Evolutionary conservation across 2,113 vertebrate genomes (phyloP).

Genomic region (Amphiprion percula): DNA sequence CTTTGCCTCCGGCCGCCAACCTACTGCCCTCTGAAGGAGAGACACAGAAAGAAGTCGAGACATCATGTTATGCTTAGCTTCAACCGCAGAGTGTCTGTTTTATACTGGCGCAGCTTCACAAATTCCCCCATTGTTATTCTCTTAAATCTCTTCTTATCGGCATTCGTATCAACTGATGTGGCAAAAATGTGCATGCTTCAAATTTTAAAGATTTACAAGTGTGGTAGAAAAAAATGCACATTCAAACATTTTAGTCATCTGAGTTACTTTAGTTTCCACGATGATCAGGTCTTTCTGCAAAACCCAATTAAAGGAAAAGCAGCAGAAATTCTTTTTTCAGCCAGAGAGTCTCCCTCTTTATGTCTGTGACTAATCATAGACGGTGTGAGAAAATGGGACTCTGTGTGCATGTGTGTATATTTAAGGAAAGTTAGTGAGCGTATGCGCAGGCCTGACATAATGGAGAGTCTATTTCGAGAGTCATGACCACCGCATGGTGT

Average conservation of each 20-base stretch:
- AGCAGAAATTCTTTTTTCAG: slow-evolving; percentile 39
- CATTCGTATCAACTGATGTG: slow-evolving; percentile 39
- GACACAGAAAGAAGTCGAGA: not conserved
- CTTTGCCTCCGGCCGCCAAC: slow-evolving; percentile 95
- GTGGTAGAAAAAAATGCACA: slow-evolving; percentile 50
- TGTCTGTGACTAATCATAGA: slow-evolving; percentile 58
- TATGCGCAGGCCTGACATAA: slow-evolving; percentile 64
- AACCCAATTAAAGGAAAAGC: slow-evolving; percentile 31
- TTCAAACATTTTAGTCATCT: slow-evolving; percentile 58
- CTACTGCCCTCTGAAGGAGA: slow-evolving; percentile 87
- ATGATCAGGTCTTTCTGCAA: slow-evolving; percentile 54
- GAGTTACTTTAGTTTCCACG: slow-evolving; percentile 49
- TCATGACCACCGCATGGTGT: slow-evolving; percentile 55
- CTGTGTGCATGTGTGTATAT: slow-evolving; percentile 55
- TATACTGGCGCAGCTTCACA: not conserved
- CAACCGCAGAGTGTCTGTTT: slow-evolving; percentile 18
- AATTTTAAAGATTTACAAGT: slow-evolving; percentile 51
- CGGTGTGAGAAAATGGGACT: slow-evolving; percentile 45
- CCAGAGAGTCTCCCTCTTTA: slow-evolving; percentile 43
- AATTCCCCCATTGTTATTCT: slow-evolving; percentile 12
- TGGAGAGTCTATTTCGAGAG: slow-evolving; percentile 75
- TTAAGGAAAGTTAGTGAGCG: slow-evolving; percentile 57
- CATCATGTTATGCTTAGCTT: not conserved
- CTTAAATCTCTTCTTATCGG: slow-evolving; percentile 27
- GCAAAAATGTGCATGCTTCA: slow-evolving; percentile 39